A percentile compares a stretch with the other conserved stretches of the same genome.
Conservation (phyloP, 2,888 invertebrate genomes). For the Lapara coniferarum region DNA sequence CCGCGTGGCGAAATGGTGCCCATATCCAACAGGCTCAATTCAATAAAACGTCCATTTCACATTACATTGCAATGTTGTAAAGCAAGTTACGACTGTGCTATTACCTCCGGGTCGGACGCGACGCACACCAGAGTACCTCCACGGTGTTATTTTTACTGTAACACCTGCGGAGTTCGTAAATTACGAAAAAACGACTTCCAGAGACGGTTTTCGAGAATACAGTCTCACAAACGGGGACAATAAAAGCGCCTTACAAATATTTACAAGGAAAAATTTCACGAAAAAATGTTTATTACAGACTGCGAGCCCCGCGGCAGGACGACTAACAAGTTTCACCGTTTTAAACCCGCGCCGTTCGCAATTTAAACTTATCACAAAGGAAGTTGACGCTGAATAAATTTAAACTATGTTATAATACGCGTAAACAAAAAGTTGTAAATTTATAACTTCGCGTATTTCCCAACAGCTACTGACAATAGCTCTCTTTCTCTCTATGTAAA, state of each 20-base stretch:
- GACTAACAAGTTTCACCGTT: constrained; percentile 23
- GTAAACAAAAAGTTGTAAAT: not conserved
- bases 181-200: constrained; percentile 38
- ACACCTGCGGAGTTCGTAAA: constrained; percentile 61
- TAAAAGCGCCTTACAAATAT: constrained; percentile 51
- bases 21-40: constrained; percentile 19
- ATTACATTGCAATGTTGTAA: constrained; percentile 23
- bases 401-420: not conserved
- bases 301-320: not conserved
- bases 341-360: constrained; percentile 20
- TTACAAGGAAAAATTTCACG: constrained; percentile 45
- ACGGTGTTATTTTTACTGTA: constrained; percentile 52
- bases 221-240: constrained; percentile 43
- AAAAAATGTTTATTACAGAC: constrained; percentile 38
- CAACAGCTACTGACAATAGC: not conserved
- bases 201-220: constrained; percentile 41
- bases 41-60: constrained; percentile 26
- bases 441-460: not conserved
- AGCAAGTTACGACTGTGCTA: constrained; percentile 45
- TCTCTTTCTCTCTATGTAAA: too few relatives aligned
- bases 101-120: constrained; percentile 44
- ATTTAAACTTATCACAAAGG: constrained; percentile 16
- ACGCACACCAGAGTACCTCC: constrained; percentile 1
- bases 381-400: not conserved
- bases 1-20: constrained; percentile 1